Conservation (phyloP, 2,888 invertebrate genomes). For the Hemaris fuciformis region DNA sequence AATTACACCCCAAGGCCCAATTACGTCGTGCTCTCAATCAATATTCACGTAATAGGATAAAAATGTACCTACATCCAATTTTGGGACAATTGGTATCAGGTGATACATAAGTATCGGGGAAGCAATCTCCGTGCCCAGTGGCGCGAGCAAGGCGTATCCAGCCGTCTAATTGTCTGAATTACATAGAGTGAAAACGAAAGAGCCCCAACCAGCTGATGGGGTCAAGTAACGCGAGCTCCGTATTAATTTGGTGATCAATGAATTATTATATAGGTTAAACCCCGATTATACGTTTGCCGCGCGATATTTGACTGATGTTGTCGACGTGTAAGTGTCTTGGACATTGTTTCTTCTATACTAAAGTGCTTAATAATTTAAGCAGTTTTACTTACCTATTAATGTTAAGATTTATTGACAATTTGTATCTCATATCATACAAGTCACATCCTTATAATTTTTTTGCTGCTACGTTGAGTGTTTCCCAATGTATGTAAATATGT, state of each 20-base stretch:
- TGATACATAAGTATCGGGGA: constrained; percentile 32
- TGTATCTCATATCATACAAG: too few species aligned
- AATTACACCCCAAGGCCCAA: not conserved
- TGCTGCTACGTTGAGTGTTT: too few species aligned
- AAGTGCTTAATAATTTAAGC: too few species aligned
- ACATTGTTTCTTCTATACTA: too few species aligned
- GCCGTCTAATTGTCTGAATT: constrained; percentile 70
- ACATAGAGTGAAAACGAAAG: constrained; percentile 53
- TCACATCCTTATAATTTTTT: too few species aligned
- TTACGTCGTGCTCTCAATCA: constrained; percentile 1
- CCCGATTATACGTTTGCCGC: not conserved
- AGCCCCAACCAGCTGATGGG: constrained; percentile 13
- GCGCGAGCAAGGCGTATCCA: constrained; percentile 55
- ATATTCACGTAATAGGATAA: constrained; percentile 13
- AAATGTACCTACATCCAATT: constrained; percentile 12
- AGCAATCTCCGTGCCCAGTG: constrained; percentile 62
- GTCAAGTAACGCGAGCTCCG: not conserved
- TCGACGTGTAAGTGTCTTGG: too few species aligned
- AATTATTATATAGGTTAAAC: not conserved
- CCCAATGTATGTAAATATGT: too few species aligned
- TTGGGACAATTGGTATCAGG: constrained; percentile 21
- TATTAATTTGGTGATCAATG: not conserved
- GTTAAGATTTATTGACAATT: too few species aligned
- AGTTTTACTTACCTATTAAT: too few species aligned
- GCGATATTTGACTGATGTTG: too few species aligned